phyloP scores from a whole-genome alignment of 2,888 invertebrate species.

The Nomada flava region DNA sequence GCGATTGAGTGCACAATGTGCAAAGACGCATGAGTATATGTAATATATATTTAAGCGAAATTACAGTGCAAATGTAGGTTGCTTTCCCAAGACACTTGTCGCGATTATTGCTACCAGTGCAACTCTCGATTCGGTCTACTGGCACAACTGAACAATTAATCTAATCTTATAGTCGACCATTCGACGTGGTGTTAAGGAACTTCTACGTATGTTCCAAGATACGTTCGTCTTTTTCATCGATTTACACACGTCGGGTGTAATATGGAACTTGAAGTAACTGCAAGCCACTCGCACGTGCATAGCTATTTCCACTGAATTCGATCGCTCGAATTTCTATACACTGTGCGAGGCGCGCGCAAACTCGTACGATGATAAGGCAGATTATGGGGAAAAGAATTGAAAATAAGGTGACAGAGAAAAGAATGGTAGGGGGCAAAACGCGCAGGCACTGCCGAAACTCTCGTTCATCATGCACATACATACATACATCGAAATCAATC shows the following conservation, averaged over 20 bases:
- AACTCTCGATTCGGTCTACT: not conserved
- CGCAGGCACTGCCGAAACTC: slow-evolving; percentile 61
- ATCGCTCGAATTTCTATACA: not conserved
- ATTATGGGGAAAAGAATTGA: not conserved
- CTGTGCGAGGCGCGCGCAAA: not conserved
- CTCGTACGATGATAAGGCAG: not conserved
- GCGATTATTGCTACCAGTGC: not conserved
- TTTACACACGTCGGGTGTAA: not conserved
- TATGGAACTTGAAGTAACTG: not conserved
- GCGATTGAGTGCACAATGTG: not conserved
- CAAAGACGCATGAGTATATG: not conserved
- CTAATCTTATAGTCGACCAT: slow-evolving; percentile 20
- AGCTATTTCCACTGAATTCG: slow-evolving; percentile 30
- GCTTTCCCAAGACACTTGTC: not conserved
- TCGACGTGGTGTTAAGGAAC: slow-evolving; percentile 23
- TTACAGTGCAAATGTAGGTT: slow-evolving; percentile 7
- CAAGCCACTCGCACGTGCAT: no score
- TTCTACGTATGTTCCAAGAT: not conserved
- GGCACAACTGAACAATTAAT: not conserved
- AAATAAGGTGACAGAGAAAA: not conserved
- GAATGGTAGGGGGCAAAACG: slow-evolving; percentile 31
- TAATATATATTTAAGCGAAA: slow-evolving; percentile 35
- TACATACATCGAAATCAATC: slow-evolving; percentile 70
- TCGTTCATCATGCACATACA: slow-evolving; percentile 67
- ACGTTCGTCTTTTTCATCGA: not conserved